Evolutionary conservation across 2,797 vertebrate genomes (phyloP).

Genomic region (Phyllotis vaccarum): DNA sequence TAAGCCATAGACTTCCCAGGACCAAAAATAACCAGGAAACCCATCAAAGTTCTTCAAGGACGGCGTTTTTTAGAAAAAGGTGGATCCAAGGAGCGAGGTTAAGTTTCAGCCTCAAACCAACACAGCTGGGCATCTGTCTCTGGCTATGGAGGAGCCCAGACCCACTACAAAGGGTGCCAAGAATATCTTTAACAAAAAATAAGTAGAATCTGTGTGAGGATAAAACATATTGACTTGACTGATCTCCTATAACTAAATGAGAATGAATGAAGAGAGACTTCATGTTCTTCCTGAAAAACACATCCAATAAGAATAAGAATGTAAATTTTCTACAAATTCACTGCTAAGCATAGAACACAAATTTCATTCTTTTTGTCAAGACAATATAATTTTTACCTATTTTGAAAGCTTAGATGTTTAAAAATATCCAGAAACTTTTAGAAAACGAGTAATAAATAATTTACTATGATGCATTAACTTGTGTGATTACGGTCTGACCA

Average conservation of each 20-base stretch:
- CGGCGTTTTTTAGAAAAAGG: slow-evolving; percentile 50
- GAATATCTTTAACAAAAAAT: slow-evolving; percentile 55
- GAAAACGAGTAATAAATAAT: neutral
- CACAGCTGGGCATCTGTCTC: neutral
- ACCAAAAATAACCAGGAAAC: slow-evolving; percentile 40
- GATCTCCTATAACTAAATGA: neutral
- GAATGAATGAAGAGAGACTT: neutral
- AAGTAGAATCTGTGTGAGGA: neutral
- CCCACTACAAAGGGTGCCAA: slow-evolving; percentile 32
- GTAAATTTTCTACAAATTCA: neutral
- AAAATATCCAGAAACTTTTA: neutral
- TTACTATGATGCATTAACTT: neutral
- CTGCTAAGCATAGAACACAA: neutral
- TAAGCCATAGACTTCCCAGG: slow-evolving; percentile 30
- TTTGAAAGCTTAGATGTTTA: neutral
- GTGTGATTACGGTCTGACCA: neutral
- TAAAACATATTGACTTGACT: neutral
- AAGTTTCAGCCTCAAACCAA: slow-evolving; percentile 61
- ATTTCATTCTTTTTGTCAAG: neutral
- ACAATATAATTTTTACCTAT: slow-evolving; percentile 21
- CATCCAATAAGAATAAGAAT: neutral
- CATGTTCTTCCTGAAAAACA: neutral
- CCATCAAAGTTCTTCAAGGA: slow-evolving; percentile 37
- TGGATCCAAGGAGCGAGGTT: neutral
- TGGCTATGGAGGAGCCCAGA: neutral